Evolutionary conservation across 1,140 invertebrate species (phyloP).

Genomic region (Trichomalopsis sarcophagae): DNA sequence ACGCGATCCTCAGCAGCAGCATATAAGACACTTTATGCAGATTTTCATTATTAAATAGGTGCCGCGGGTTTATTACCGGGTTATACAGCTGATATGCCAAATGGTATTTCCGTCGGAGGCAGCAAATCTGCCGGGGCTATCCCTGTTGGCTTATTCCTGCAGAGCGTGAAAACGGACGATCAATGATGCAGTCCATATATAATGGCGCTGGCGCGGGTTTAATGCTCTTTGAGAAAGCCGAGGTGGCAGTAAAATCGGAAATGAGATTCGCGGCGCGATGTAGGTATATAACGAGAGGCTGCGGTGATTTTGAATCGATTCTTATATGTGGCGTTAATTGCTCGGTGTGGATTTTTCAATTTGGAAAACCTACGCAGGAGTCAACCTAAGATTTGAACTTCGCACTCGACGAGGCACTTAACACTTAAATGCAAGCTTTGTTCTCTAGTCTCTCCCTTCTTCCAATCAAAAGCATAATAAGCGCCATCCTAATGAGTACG

Average conservation of each 20-base stretch:
- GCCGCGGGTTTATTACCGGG: slow-evolving; percentile 7
- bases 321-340: neutral
- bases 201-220: neutral
- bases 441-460: neutral
- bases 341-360: neutral
- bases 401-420: neutral
- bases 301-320: neutral
- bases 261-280: neutral
- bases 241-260: neutral
- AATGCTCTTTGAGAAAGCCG: neutral
- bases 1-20: neutral
- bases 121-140: neutral
- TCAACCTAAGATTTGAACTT: neutral
- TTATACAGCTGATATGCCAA: neutral
- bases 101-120: neutral
- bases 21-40: slow-evolving; percentile 41
- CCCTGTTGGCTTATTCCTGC: neutral
- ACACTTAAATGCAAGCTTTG: neutral
- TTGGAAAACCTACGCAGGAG: neutral
- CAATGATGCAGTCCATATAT: slow-evolving; percentile 20
- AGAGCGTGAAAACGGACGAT: slow-evolving; percentile 1
- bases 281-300: neutral
- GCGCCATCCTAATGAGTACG: neutral
- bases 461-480: neutral
- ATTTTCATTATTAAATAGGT: slow-evolving; percentile 45